Conservation (phyloP, 2,113 vertebrate species). For the Boulengeromyrus knoepffleri region DNA sequence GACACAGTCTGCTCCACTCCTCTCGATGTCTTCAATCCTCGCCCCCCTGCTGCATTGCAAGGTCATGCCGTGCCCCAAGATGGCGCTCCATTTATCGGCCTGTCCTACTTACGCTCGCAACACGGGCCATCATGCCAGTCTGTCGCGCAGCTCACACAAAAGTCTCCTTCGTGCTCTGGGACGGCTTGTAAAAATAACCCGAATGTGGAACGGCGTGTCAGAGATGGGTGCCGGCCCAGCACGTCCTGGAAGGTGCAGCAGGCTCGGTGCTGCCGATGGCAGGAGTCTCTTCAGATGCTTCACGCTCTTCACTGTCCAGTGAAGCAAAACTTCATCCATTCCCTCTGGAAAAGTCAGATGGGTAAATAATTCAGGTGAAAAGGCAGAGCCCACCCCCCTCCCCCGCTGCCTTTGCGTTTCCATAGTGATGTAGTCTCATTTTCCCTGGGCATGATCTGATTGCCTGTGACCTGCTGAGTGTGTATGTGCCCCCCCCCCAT, state of each 20-base stretch:
- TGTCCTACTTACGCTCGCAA: conserved; percentile 3
- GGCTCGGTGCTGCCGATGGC: too few relatives aligned
- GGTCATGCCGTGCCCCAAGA: not conserved
- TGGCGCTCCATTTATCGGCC: not conserved
- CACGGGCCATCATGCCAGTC: not conserved
- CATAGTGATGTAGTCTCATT: not conserved
- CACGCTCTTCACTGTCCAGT: not conserved
- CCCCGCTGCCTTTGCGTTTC: not conserved
- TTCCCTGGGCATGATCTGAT: not conserved
- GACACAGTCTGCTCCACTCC: not conserved
- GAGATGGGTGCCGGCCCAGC: not conserved
- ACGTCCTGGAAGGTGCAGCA: not conserved
- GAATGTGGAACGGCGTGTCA: not conserved
- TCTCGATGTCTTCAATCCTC: too few relatives aligned
- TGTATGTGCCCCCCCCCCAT: not conserved
- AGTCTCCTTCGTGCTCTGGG: not conserved
- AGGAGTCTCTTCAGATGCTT: not conserved
- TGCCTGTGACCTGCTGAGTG: not conserved
- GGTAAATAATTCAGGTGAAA: not conserved
- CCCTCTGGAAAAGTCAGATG: not conserved
- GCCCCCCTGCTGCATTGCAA: not conserved
- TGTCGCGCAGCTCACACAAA: not conserved
- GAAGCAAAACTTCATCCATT: not conserved
- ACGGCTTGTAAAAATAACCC: not conserved
- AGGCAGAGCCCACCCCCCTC: not conserved